Evolutionary conservation across 2,888 invertebrate species (phyloP), one percentile per base, ranked within the genome.

Genomic region (Furcula furcula): DNA sequence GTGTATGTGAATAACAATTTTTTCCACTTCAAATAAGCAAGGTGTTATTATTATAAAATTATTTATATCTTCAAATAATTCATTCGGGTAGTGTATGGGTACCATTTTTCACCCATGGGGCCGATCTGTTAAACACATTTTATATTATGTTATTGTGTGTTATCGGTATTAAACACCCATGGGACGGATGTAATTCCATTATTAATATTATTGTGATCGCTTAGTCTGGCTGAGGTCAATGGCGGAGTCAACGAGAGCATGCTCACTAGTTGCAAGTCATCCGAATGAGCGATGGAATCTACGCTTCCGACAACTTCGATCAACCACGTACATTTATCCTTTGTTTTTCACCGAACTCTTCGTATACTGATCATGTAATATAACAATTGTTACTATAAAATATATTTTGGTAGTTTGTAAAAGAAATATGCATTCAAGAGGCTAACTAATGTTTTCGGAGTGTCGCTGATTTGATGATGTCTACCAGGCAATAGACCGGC

Each of bases 181-280:
- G 78, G 78, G 82, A 81, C 71, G 75, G 74, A 74, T 75, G 76
- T 75, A 63, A 70, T 62, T 71, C 69, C 69, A 74, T 81, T 80
- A 83, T 82, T 82, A 79, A 75, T 77, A 76, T 78, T 82, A 76
- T 81, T 78, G 76, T 75, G 80, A 82, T 79, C 72, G 52, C 62
- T 67, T 61, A 62, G 56, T 65, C 58, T 60, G 66, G 63, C 56
- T 66, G 76, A 71, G 86, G 86, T 85, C 85, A 85, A 80, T 78
- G 63, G 76, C 63, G 84, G 75, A 84, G 86, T 87, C 85, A 84
- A 83, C 83, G 82, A 86, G 84, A 84, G 72, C 77, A 82, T 76
- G 73, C 76, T 68, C 70, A 67, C 68, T 69, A 73, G 64, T 65
- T 82, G 87, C 87, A 86, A 87, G 87, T 87, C 87, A 87, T 82